phyloP scores from a whole-genome alignment of 2,888 invertebrate genomes.

The Periphyllus acericola region DNA sequence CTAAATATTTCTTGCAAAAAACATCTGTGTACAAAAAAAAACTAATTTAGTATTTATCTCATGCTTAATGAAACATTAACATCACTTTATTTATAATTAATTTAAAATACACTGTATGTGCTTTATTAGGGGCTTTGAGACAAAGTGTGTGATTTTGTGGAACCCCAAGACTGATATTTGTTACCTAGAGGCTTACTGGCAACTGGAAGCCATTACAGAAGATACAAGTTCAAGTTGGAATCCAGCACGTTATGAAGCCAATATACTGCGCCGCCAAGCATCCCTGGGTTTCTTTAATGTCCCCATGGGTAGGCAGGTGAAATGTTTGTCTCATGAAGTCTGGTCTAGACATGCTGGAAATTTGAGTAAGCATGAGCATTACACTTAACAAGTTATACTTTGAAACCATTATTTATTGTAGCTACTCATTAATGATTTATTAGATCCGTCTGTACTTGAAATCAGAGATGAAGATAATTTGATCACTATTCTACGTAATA shows the following conservation, averaged over 20 bases:
- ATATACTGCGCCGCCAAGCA: slow-evolving; percentile 62
- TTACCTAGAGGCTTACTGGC: slow-evolving; percentile 65
- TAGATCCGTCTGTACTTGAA: slow-evolving; percentile 62
- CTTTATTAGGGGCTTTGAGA: slow-evolving; percentile 64
- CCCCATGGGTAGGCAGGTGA: slow-evolving; percentile 60
- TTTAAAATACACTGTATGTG: background rate
- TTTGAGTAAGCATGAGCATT: background rate
- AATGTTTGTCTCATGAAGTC: slow-evolving; percentile 60
- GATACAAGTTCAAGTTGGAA: slow-evolving; percentile 63
- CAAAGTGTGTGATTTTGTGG: slow-evolving; percentile 65
- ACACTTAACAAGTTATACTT: background rate
- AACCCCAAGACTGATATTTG: slow-evolving; percentile 64
- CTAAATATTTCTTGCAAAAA: no score
- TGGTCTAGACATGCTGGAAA: slow-evolving; percentile 37
- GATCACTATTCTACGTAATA: slow-evolving; percentile 62
- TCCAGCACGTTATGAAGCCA: slow-evolving; percentile 64
- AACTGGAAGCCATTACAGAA: slow-evolving; percentile 60
- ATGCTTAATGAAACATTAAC: no score
- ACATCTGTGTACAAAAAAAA: no score
- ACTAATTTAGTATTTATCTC: no score
- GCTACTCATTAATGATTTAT: background rate
- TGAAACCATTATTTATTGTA: background rate
- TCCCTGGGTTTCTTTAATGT: slow-evolving; percentile 63
- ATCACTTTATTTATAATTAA: no score
- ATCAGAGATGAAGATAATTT: slow-evolving; percentile 63